Percentiles rank a stretch among this genome's conserved stretches.
Evolutionary conservation across 2,888 invertebrate species (phyloP).

Genomic region (Drosophila mimica): DNA sequence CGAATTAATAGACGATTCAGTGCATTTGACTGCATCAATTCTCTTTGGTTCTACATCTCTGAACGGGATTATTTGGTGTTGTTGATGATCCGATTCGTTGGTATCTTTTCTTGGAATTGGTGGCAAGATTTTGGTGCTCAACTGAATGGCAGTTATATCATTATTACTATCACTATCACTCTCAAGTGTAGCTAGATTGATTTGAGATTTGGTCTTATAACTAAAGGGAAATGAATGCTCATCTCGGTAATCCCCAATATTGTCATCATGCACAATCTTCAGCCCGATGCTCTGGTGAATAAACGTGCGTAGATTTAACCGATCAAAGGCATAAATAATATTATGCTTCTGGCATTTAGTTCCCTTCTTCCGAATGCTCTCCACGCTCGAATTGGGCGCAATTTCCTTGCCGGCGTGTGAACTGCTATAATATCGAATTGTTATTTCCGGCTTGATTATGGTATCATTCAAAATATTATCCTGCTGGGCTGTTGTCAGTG

Average conservation of each 20-base stretch:
- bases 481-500: conserved; percentile 47
- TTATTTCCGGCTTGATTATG: conserved; percentile 59
- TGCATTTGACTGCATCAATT: not conserved
- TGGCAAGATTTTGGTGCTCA: conserved; percentile 5
- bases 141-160: not conserved
- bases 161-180: conserved; percentile 6
- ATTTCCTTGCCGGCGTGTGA: conserved; percentile 1
- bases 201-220: conserved; percentile 93
- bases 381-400: not conserved
- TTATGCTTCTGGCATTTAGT: conserved; percentile 14
- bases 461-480: conserved; percentile 58
- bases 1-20: conserved; percentile 5
- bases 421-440: conserved; percentile 36
- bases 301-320: conserved; percentile 86
- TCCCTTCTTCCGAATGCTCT: conserved; percentile 1
- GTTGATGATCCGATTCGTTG: conserved; percentile 1
- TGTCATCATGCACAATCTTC: conserved; percentile 87
- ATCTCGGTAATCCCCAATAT: conserved; percentile 87
- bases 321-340: conserved; percentile 68
- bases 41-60: not conserved
- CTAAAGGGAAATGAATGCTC: conserved; percentile 95
- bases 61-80: conserved; percentile 19
- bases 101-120: conserved; percentile 3
- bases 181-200: conserved; percentile 86
- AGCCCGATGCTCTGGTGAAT: conserved; percentile 87